These are phyloP conservation scores for Amyelois transitella DNA, from an alignment of 1,140 invertebrate species.

Conservation along the genomic window DNA sequence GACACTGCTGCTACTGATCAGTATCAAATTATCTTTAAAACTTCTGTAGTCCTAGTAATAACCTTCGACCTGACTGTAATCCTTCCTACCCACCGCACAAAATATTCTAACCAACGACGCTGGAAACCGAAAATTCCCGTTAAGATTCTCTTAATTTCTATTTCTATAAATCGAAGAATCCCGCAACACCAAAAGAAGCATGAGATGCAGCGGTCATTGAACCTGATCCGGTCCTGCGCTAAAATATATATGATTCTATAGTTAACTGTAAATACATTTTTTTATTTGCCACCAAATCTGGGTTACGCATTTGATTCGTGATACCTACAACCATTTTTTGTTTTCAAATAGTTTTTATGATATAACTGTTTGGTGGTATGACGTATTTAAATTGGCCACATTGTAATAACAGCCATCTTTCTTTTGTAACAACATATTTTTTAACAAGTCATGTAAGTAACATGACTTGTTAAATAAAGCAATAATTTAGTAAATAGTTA, in stretches of 20 bases:
- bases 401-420: background rate
- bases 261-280: constrained; percentile 67
- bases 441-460: background rate
- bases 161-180: constrained; percentile 5
- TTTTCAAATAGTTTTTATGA: constrained; percentile 21
- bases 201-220: constrained; percentile 43
- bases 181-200: constrained; percentile 36
- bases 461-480: no score
- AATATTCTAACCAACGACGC: constrained; percentile 21
- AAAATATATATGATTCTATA: constrained; percentile 64
- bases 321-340: constrained; percentile 32
- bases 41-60: no score
- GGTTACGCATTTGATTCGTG: constrained; percentile 60
- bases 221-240: constrained; percentile 43
- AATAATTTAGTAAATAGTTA: no score
- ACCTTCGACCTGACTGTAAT: no score
- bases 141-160: constrained; percentile 9
- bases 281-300: constrained; percentile 48
- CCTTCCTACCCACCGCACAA: no score
- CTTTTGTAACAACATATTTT: background rate
- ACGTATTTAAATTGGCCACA: background rate
- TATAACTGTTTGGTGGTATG: constrained; percentile 18
- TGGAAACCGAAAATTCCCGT: constrained; percentile 34
- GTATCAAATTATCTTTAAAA: no score
- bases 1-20: no score